phyloP scores from a whole-genome alignment of 2,797 vertebrate species.

The Sciurus carolinensis region DNA sequence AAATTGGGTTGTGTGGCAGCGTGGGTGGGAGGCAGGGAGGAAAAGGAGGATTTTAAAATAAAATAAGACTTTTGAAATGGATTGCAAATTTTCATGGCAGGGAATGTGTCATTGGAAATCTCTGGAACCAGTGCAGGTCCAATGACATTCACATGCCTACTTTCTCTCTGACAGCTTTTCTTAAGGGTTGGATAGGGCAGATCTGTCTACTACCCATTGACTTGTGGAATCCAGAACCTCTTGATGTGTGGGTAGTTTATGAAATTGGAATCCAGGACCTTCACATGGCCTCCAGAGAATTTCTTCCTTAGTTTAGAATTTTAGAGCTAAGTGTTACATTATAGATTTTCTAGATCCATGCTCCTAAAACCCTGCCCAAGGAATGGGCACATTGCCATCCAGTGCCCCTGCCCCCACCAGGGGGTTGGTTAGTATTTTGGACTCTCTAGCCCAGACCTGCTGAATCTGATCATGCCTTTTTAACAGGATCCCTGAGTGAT shows the following conservation, averaged over 20 bases:
- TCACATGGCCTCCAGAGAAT: background rate
- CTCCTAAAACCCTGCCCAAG: background rate
- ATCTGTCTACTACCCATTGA: background rate
- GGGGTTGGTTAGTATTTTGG: background rate
- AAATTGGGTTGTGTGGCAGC: slow-evolving; percentile 53
- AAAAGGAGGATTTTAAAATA: slow-evolving; percentile 65
- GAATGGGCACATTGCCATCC: background rate
- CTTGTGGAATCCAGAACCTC: background rate
- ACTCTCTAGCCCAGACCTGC: background rate
- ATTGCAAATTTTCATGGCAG: slow-evolving; percentile 27
- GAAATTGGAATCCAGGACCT: background rate
- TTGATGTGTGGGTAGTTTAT: background rate
- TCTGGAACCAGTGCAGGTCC: background rate
- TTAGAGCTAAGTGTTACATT: background rate
- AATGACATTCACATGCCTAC: background rate
- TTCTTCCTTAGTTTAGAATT: background rate
- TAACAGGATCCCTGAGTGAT: background rate
- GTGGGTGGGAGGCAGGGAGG: slow-evolving; percentile 22
- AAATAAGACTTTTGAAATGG: slow-evolving; percentile 29
- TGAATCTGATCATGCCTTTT: background rate
- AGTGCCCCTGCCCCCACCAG: too few species aligned
- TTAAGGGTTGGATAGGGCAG: background rate
- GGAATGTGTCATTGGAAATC: slow-evolving; percentile 7
- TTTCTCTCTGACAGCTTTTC: background rate
- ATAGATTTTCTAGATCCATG: background rate